These are phyloP conservation scores for Cantharis lateralis DNA, from an alignment of 2,888 invertebrate species.

Conservation along the genomic window DNA sequence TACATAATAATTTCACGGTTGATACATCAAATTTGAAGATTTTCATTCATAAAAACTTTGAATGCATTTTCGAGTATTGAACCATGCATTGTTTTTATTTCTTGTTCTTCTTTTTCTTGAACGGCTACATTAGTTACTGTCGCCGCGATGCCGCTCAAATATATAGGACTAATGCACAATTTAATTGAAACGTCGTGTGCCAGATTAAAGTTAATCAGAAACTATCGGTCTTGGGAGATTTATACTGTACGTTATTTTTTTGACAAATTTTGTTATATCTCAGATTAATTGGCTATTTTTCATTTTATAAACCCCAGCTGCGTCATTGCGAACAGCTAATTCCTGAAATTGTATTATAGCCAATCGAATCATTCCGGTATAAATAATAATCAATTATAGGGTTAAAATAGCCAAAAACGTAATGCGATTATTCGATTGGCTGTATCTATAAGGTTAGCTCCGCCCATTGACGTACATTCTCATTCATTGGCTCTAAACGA, in stretches of 20 bases:
- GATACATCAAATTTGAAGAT: background rate
- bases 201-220: slow-evolving; percentile 8
- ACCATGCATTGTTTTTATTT: background rate
- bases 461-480: no score
- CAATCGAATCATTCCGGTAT: no score
- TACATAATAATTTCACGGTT: background rate
- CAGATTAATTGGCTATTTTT: background rate
- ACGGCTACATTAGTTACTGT: slow-evolving; percentile 6
- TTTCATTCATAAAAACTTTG: background rate
- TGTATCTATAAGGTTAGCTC: no score
- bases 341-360: no score
- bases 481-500: no score
- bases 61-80: background rate
- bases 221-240: slow-evolving; percentile 13
- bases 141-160: slow-evolving; percentile 13
- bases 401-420: no score
- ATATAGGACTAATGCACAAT: slow-evolving; percentile 11
- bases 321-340: no score
- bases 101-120: background rate
- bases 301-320: background rate
- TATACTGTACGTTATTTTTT: background rate
- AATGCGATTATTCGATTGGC: no score
- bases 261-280: background rate
- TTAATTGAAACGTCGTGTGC: slow-evolving; percentile 12
- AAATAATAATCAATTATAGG: no score